A percentile compares a stretch with the other conserved stretches of the same genome.
These are phyloP conservation scores for Syngnathoides biaculeatus DNA, from an alignment of 2,113 vertebrate genomes.

Conservation along the genomic window DNA sequence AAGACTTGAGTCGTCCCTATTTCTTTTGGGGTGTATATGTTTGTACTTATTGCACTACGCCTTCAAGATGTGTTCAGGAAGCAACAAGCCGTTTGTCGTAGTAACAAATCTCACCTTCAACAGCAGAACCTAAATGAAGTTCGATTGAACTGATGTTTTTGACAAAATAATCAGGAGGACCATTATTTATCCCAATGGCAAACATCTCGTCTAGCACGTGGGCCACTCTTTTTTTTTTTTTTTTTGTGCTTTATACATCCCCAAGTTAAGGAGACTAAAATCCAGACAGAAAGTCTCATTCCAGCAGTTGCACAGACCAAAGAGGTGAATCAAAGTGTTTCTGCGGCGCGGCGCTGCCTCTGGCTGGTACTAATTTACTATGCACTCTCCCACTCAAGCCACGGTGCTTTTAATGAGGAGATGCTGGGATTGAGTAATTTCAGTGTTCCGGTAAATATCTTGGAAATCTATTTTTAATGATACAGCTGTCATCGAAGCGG, in stretches of 20 bases:
- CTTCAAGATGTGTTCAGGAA: slow-evolving; percentile 1
- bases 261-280: slow-evolving; percentile 3
- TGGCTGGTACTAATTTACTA: slow-evolving; percentile 45
- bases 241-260: not conserved
- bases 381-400: slow-evolving; percentile 27
- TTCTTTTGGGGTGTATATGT: no score
- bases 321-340: slow-evolving; percentile 29
- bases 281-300: slow-evolving; percentile 12
- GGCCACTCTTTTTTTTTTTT: not conserved
- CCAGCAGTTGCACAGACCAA: slow-evolving; percentile 13
- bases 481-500: slow-evolving; percentile 1
- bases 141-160: slow-evolving; percentile 1
- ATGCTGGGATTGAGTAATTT: slow-evolving; percentile 23
- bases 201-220: not conserved
- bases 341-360: slow-evolving; percentile 26
- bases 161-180: not conserved
- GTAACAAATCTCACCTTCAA: slow-evolving; percentile 6
- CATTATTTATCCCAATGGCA: not conserved
- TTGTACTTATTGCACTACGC: no score
- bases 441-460: slow-evolving; percentile 12
- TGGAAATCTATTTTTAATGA: slow-evolving; percentile 21
- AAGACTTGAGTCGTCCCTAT: no score
- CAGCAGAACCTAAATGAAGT: slow-evolving; percentile 10
- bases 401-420: slow-evolving; percentile 46
- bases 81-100: slow-evolving; percentile 15